Base-by-base conservation (phyloP, 2,797 vertebrate genomes). In the Avahi laniger region DNA sequence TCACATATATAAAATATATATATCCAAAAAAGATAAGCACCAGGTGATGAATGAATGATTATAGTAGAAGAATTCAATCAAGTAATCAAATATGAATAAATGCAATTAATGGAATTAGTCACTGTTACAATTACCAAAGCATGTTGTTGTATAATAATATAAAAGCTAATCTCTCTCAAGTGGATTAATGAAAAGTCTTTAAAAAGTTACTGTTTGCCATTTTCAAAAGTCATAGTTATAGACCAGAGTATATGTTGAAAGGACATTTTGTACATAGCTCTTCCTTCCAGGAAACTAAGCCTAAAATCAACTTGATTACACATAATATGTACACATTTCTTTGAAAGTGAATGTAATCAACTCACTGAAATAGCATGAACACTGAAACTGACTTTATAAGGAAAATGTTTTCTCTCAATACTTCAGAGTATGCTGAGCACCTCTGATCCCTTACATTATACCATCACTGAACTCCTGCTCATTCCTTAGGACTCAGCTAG, bases 31-130 rank as follows among this genome's bases (percentile, higher is more conserved):
- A 92, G 83, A 80, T 63, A 97, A 96, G 79, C 24, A 78, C n/a
- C 81, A 95, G 61, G 73, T 17, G 0, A 96, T 95, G 8, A 96
- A 79, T 93, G 93, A 96, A 96, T 93, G 92, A 89, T 95, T 95
- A n/a, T 86, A 84, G 5, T 28, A 95, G 88, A 90, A 98, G 95
- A 97, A 97, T 35, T 13, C 50, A 95, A 69, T 93, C 52, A 43
- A 79, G 5, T 50, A 92, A 97, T 98, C 95, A 95, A 96, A 94
- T 94, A 91, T 90, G 24, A 98, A 94, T 92, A 97, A 97, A 96
- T 95, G n/a, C 81, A 97, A 86, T 88, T 97, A 98, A 97, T 93
- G 83, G 90, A 98, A 96, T 96, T 95, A 95, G 46, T 97, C 80
- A 72, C 91, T 86, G 57, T 95, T 90, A 92, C 69, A 96, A 97